Evolutionary conservation across 2,888 invertebrate species (phyloP), one percentile per base, ranked within the genome.

Genomic region (Dicyrtomina minuta): DNA sequence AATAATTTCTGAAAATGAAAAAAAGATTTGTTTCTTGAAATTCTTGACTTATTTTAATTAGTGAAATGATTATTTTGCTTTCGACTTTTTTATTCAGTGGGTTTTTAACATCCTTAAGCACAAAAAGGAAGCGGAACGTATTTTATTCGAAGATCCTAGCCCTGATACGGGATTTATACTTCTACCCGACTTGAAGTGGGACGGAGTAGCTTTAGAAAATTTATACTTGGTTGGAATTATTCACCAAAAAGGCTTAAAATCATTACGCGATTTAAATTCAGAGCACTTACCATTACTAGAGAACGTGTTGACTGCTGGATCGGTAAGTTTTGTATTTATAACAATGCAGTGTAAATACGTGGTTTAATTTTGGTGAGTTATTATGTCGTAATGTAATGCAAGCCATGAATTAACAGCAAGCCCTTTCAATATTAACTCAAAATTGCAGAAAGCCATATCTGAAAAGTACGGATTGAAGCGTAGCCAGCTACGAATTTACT

Each of bases 161-260:
- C 87, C 90, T 1, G 86, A 87, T 55, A 88, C 83, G 73, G 96
- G 97, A 0, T 98, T 97, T 81, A 84, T 98, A 15, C 82, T 99
- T 15, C 80, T 96, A 0, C 96, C 95, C 0, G 99, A 99, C 83
- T 84, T 97, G 68, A 99, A 99, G 82, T 99, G 99, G 98, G 92
- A 96, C 83, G 92, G 93, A 15, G 82, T 86, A 55, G 83, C 84
- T 58, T 75, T 88, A 20, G 91, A 92, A 79, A 90, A 90, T 0
- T 82, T 99, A 15, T 95, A 98, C 81, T 82, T 93, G 8, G 83
- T 95, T 66, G 97, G 92, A 0, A 88, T 99, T 69, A 86, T 89
- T 0, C 87, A 89, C 76, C 85, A 87, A 74, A 87, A 85, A 75
- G 88, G 86, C 60, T 86, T 99, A 6, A 90, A 88, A 81, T 94